Conservation (phyloP, 2,113 vertebrate genomes). For the Solea solea region DNA sequence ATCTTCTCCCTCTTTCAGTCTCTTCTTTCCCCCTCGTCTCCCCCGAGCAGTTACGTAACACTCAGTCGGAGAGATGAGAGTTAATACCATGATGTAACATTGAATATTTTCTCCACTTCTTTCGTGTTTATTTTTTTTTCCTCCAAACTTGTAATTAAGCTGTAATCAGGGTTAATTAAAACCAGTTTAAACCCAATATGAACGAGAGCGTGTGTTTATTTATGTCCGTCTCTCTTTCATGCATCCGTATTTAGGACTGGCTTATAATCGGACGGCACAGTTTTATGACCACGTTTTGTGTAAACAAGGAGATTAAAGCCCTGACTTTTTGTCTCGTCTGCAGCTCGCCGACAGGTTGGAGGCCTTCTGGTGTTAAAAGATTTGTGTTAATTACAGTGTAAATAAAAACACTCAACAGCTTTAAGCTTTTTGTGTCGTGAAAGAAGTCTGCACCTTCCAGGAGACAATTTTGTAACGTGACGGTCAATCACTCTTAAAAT, state of each 20-base stretch:
- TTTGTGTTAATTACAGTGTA: background rate
- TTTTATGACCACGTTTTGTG: conserved; percentile 50
- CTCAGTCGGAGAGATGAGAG: conserved; percentile 73
- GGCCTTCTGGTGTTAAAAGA: conserved; percentile 28
- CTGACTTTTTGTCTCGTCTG: conserved; percentile 26
- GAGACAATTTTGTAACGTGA: too few relatives aligned
- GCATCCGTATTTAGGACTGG: conserved; percentile 29
- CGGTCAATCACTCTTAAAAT: too few relatives aligned
- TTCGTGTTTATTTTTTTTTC: conserved; percentile 66
- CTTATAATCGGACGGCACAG: conserved; percentile 1
- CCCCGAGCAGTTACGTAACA: conserved; percentile 75
- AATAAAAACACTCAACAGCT: background rate
- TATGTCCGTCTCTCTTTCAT: conserved; percentile 27
- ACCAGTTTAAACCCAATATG: conserved; percentile 79
- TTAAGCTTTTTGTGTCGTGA: too few relatives aligned
- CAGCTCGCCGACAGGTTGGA: too few relatives aligned
- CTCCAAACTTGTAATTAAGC: conserved; percentile 82
- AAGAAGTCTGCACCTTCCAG: too few relatives aligned
- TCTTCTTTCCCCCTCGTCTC: conserved; percentile 41
- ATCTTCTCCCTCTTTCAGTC: conserved; percentile 64
- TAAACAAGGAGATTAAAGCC: conserved; percentile 68
- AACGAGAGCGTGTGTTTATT: conserved; percentile 47
- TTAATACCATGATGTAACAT: conserved; percentile 85
- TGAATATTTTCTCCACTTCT: conserved; percentile 74
- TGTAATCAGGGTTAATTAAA: conserved; percentile 88